Evolutionary conservation across 2,797 vertebrate species (phyloP), one percentile per base, ranked within the genome.

Genomic region (Thunnus albacares): DNA sequence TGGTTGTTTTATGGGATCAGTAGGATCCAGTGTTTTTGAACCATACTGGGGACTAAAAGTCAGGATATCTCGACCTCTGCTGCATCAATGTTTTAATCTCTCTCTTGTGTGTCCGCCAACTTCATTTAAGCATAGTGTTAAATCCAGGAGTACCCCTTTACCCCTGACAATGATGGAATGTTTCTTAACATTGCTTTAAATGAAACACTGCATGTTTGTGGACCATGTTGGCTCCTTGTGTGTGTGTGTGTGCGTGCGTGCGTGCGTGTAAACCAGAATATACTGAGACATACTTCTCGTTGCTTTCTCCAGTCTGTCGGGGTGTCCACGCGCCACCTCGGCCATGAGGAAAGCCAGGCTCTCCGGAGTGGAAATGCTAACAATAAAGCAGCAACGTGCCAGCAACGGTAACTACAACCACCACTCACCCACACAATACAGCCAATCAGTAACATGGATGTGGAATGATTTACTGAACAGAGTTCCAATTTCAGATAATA

Each of bases 331-430:
- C 68, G 98, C 98, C 90, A 99, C 98, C 35, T 99, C 97, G 1
- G 98, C 98, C 70, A 99, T 99, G 98, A 98, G 99, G 96, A 99
- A 99, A 94, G 98, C 98, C 77, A 96, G 98, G 89, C 96, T 99
- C 87, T 99, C 98, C 0, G 98, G 98, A 90, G 97, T 99, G 93
- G 98, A 99, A 94, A 97, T 99, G 98, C 94, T 99, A 90, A 97
- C 98, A 84, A 98, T 99, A 96, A 98, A 99, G 88, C 97, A 98
- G 89, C 98, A 99, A 86, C 95, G 96, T 49, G 95, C 96, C 93
- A 97, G 96, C 95, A 98, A 98, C 57, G 98, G 98, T 99, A 97
- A 96, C 89, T 53, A 71, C 70, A 64, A 57, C 62, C 18, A 67
- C 68, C 60, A 57, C 81, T 82, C 77, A 49, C 69, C 51, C 73